phyloP scores from a whole-genome alignment of 1,140 invertebrate species.

The Odontomachus brunneus region DNA sequence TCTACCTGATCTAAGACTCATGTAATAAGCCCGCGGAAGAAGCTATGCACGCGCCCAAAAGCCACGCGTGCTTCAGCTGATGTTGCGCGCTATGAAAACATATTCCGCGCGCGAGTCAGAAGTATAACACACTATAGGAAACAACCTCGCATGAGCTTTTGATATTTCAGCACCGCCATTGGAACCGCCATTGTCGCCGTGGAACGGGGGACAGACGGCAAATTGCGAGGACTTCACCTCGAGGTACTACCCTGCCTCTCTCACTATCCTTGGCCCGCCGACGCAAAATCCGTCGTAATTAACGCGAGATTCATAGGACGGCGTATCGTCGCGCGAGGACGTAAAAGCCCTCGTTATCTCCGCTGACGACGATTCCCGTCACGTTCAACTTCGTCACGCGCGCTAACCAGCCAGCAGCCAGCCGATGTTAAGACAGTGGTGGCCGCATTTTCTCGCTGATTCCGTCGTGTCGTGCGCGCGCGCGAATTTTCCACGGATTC shows the following conservation, averaged over 20 bases:
- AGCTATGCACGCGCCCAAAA: too few species aligned
- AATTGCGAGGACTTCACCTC: conserved; percentile 6
- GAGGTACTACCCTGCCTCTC: not conserved
- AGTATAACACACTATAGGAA: too few species aligned
- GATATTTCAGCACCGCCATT: not conserved
- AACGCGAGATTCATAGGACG: conserved; percentile 49
- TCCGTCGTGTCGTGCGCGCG: conserved; percentile 3
- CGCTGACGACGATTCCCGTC: conserved; percentile 47
- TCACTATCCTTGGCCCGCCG: not conserved
- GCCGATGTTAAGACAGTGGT: conserved; percentile 23
- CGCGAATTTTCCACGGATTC: conserved; percentile 40
- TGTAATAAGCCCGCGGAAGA: too few species aligned
- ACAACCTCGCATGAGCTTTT: not conserved
- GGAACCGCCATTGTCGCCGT: conserved; percentile 5
- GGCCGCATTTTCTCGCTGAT: conserved; percentile 29
- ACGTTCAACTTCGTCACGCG: conserved; percentile 45
- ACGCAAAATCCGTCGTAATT: conserved; percentile 45
- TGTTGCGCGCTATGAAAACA: too few species aligned
- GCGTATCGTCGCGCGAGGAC: conserved; percentile 23
- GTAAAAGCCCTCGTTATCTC: conserved; percentile 55
- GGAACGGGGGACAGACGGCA: not conserved
- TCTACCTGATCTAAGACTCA: too few species aligned
- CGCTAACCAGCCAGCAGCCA: not conserved
- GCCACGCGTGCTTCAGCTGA: too few species aligned
- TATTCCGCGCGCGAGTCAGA: too few species aligned